A percentile compares a stretch with the other conserved stretches of the same genome.
Evolutionary conservation across 2,888 invertebrate species (phyloP).

Genomic region (Drosophila anomalata): DNA sequence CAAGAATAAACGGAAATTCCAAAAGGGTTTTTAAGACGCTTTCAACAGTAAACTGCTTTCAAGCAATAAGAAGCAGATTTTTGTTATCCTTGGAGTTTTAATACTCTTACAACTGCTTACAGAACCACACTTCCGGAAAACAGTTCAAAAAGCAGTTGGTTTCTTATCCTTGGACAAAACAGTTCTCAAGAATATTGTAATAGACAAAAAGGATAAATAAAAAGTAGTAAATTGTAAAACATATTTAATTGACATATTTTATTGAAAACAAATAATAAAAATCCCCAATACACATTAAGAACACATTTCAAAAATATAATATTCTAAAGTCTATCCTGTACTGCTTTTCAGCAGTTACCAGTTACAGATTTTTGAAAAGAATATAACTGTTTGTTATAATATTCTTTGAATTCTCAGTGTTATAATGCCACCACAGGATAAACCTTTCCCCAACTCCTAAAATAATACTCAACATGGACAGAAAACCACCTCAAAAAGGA

Average conservation of each 20-base stretch:
- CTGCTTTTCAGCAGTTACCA: neutral
- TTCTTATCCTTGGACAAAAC: neutral
- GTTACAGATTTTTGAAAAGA: neutral
- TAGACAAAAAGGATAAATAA: neutral
- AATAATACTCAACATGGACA: neutral
- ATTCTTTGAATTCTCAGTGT: neutral
- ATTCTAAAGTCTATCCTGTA: neutral
- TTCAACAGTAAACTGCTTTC: too few relatives aligned
- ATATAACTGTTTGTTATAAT: neutral
- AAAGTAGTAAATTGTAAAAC: neutral
- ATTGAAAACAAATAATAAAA: fast-evolving
- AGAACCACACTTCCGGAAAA: neutral
- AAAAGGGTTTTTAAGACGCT: neutral
- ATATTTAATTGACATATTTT: neutral
- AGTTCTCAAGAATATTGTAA: neutral
- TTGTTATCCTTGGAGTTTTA: too few relatives aligned
- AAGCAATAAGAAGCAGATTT: too few relatives aligned
- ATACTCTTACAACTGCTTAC: neutral
- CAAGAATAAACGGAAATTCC: neutral
- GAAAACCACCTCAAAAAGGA: neutral
- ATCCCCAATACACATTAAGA: neutral
- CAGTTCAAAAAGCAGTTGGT: neutral
- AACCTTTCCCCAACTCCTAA: slow-evolving; percentile 2
- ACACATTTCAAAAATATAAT: too few relatives aligned
- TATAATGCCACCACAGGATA: neutral